Evolutionary conservation across 2,888 invertebrate species (phyloP).

Genomic region (Chymomyza procnemis): DNA sequence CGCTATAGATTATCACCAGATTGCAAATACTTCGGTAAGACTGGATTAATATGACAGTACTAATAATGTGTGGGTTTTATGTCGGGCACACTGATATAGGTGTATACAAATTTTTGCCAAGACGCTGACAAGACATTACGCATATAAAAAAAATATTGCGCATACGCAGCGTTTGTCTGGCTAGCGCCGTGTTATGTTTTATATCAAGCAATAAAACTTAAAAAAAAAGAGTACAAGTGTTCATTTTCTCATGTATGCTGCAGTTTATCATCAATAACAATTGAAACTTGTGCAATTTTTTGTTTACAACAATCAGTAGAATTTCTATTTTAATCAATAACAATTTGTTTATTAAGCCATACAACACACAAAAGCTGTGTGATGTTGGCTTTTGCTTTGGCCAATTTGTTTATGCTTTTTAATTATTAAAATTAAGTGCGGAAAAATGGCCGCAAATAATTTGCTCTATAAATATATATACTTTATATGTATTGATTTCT

Average conservation of each 20-base stretch:
- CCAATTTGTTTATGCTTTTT: not conserved
- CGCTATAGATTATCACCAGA: conserved; percentile 1
- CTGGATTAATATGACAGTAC: not conserved
- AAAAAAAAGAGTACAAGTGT: not conserved
- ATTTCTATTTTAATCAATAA: conserved; percentile 22
- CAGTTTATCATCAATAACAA: conserved; percentile 29
- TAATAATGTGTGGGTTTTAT: conserved; percentile 9
- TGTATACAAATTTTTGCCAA: not conserved
- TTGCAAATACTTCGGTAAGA: not conserved
- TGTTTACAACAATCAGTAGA: conserved; percentile 47
- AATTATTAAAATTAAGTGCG: conserved; percentile 43
- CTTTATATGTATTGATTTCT: conserved; percentile 11
- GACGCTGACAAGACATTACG: conserved; percentile 21
- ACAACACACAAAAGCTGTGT: conserved; percentile 8
- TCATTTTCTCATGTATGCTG: conserved; percentile 4
- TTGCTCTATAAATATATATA: conserved; percentile 20
- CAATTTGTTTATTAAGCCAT: conserved; percentile 43
- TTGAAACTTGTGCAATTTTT: conserved; percentile 35
- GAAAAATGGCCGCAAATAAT: conserved; percentile 37
- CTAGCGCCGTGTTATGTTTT: not conserved
- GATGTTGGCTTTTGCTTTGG: not conserved
- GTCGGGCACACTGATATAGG: conserved; percentile 2
- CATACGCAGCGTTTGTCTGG: conserved; percentile 47
- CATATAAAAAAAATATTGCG: conserved; percentile 41
- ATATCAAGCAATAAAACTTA: not conserved